These are phyloP conservation scores for Austrolebias charrua DNA, from an alignment of 2,797 vertebrate genomes.

Conservation along the genomic window DNA sequence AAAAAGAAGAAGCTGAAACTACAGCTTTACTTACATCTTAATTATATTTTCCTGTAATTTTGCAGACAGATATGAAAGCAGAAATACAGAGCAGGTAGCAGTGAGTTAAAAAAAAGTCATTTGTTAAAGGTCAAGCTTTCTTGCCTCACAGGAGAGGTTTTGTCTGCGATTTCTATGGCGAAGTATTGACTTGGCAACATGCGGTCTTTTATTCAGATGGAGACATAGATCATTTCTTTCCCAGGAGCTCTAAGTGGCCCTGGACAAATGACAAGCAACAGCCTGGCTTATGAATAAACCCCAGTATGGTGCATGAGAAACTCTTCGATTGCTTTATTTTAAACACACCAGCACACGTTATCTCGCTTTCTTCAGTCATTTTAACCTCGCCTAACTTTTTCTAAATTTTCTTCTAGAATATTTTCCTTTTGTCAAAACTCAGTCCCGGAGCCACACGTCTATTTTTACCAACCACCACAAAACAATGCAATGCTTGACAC, in stretches of 20 bases:
- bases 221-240: conserved; percentile 69
- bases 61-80: conserved; percentile 16
- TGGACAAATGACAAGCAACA: conserved; percentile 73
- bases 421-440: conserved; percentile 6
- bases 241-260: conserved; percentile 63
- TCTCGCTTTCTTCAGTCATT: conserved; percentile 5
- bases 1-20: too few relatives aligned
- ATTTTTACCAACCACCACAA: conserved; percentile 25
- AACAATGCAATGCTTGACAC: conserved; percentile 28
- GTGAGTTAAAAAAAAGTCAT: conserved; percentile 41
- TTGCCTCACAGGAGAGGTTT: conserved; percentile 64
- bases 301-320: conserved; percentile 58
- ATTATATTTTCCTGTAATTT: conserved; percentile 24
- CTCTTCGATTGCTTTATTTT: conserved; percentile 52
- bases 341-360: conserved; percentile 21
- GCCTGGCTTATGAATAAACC: conserved; percentile 75
- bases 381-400: conserved; percentile 1
- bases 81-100: conserved; percentile 35
- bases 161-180: conserved; percentile 68
- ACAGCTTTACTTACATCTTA: too few relatives aligned
- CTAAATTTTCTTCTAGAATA: conserved; percentile 12
- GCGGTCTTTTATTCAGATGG: conserved; percentile 69
- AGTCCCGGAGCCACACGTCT: conserved; percentile 20
- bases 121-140: conserved; percentile 72
- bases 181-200: conserved; percentile 73